Evolutionary conservation across 1,140 invertebrate species (phyloP).

Genomic region (Drosophila ambigua): DNA sequence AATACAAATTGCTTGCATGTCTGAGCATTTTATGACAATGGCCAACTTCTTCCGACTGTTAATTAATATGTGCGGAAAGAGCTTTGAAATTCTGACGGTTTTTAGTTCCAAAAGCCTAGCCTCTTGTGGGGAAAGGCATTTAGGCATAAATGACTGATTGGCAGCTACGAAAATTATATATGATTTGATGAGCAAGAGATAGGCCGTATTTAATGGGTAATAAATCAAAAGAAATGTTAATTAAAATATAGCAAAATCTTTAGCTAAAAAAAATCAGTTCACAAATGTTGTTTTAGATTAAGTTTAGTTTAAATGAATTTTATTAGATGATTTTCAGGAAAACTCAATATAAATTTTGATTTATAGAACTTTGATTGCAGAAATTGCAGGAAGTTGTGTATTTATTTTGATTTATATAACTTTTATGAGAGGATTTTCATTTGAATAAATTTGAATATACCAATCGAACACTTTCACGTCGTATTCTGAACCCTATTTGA

Average conservation of each 20-base stretch:
- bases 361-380: slow-evolving; percentile 2
- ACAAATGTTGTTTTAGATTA: neutral
- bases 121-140: slow-evolving; percentile 5
- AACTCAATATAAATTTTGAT: slow-evolving; percentile 6
- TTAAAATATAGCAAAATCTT: slow-evolving; percentile 18
- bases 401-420: slow-evolving; percentile 26
- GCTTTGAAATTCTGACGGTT: slow-evolving; percentile 10
- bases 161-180: slow-evolving; percentile 8
- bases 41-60: slow-evolving; percentile 49
- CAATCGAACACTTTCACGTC: neutral
- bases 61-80: slow-evolving; percentile 46
- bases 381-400: neutral
- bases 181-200: slow-evolving; percentile 27
- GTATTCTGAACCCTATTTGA: no score
- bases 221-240: slow-evolving; percentile 31
- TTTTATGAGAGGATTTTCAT: neutral
- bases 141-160: slow-evolving; percentile 51
- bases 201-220: slow-evolving; percentile 17
- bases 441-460: slow-evolving; percentile 5
- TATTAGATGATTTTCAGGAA: neutral
- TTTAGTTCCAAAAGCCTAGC: slow-evolving; percentile 8
- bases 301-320: no score
- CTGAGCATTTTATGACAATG: slow-evolving; percentile 71
- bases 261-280: slow-evolving; percentile 14
- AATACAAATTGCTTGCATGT: slow-evolving; percentile 80